Evolutionary conservation across 2,113 vertebrate genomes (phyloP).

Genomic region (Alexandromys fortis): DNA sequence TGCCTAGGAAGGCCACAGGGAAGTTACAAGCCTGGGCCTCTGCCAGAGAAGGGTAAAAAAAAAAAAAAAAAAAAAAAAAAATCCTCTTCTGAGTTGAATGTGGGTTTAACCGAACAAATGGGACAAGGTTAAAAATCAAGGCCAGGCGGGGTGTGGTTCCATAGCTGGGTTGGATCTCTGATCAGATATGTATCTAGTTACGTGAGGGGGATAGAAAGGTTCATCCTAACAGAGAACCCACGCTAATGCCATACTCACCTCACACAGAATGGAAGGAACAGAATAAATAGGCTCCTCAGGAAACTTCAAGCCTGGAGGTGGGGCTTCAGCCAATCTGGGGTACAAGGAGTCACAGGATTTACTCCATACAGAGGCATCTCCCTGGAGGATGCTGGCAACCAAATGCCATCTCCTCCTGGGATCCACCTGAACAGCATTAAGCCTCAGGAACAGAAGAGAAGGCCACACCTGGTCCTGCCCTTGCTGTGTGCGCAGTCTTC

Average conservation of each 20-base stretch:
- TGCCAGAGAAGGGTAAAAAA: fast-evolving
- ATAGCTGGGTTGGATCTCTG: neutral
- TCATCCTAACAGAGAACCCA: fast-evolving
- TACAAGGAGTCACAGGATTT: neutral
- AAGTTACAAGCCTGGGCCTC: neutral
- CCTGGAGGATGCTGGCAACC: neutral
- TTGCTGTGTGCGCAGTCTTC: neutral
- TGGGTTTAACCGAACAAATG: neutral
- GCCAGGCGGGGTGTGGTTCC: neutral
- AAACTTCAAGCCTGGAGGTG: neutral
- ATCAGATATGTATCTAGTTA: neutral
- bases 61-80: no score
- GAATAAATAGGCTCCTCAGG: neutral
- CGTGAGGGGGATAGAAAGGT: fast-evolving
- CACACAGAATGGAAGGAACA: fast-evolving
- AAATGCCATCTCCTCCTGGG: neutral
- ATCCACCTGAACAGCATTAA: neutral
- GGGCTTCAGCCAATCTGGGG: neutral
- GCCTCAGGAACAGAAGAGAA: neutral
- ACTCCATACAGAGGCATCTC: neutral
- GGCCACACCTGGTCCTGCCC: neutral
- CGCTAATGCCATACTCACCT: fast-evolving
- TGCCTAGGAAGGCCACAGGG: neutral
- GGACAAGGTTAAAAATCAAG: neutral
- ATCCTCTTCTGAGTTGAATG: neutral